Percentiles rank a stretch among this genome's conserved stretches.
These are phyloP conservation scores for Drosophila dives DNA, from an alignment of 2,888 invertebrate species.

Conservation along the genomic window DNA sequence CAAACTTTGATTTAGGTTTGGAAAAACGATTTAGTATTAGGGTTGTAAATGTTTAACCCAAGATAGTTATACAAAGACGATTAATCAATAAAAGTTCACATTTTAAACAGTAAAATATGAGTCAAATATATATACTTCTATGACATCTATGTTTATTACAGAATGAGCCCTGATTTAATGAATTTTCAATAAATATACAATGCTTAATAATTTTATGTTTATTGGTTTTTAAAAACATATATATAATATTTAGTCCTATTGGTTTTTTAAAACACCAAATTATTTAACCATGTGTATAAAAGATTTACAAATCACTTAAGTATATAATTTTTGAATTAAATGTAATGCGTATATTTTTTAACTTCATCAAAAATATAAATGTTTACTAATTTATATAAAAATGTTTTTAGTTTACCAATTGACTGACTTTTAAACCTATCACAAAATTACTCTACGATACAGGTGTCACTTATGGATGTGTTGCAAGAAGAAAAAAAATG, in stretches of 20 bases:
- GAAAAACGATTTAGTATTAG: not conserved
- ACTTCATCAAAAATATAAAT: not conserved
- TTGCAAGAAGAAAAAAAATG: not conserved
- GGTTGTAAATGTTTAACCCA: not conserved
- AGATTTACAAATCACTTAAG: not conserved
- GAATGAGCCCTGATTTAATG: not conserved
- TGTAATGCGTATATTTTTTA: not conserved
- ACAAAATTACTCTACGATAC: not conserved
- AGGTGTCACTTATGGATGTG: not conserved
- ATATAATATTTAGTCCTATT: not conserved
- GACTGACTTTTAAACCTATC: not conserved
- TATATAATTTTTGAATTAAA: not conserved
- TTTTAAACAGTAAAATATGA: not conserved
- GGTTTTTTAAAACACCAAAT: not conserved
- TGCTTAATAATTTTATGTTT: not conserved
- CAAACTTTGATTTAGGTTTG: not conserved
- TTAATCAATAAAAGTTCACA: not conserved
- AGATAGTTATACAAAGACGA: not conserved
- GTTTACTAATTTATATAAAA: not conserved
- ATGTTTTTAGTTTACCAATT: not conserved
- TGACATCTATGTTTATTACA: not conserved
- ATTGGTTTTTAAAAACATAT: not conserved
- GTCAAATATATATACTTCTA: not conserved
- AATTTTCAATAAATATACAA: not conserved
- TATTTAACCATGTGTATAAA: too few species aligned